Conservation (phyloP, 2,797 vertebrate genomes). For the Thalassophryne amazonica region DNA sequence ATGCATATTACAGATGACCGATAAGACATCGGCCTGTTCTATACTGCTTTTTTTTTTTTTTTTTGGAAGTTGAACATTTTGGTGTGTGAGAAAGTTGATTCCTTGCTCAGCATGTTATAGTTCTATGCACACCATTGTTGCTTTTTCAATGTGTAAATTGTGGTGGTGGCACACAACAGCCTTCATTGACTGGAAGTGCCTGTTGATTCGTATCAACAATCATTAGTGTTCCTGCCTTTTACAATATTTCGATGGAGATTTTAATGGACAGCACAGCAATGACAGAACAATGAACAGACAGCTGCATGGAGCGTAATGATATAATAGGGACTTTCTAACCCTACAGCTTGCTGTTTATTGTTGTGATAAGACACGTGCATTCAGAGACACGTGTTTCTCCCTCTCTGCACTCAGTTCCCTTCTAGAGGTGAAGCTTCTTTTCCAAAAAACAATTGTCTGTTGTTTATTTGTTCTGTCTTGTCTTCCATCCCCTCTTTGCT, state of each 20-base stretch:
- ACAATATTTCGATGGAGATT: constrained; percentile 11
- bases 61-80: constrained; percentile 25
- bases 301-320: background rate
- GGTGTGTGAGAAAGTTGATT: constrained; percentile 32
- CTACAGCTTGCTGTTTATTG: background rate
- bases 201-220: constrained; percentile 41
- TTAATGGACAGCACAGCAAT: background rate
- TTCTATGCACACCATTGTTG: constrained; percentile 11
- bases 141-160: constrained; percentile 17
- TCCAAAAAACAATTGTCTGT: background rate
- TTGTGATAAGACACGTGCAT: background rate
- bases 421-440: background rate
- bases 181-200: constrained; percentile 33
- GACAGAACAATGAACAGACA: background rate
- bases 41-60: constrained; percentile 12
- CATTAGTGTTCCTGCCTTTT: constrained; percentile 7
- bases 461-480: background rate
- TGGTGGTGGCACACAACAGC: constrained; percentile 16
- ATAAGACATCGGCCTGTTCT: constrained; percentile 14
- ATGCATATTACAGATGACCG: constrained; percentile 30
- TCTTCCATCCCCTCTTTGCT: too few relatives aligned
- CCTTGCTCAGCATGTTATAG: constrained; percentile 48
- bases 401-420: background rate
- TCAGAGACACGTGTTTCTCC: background rate
- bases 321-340: background rate